Conservation (phyloP, 2,888 invertebrate genomes). For the Agrochola circellaris region DNA sequence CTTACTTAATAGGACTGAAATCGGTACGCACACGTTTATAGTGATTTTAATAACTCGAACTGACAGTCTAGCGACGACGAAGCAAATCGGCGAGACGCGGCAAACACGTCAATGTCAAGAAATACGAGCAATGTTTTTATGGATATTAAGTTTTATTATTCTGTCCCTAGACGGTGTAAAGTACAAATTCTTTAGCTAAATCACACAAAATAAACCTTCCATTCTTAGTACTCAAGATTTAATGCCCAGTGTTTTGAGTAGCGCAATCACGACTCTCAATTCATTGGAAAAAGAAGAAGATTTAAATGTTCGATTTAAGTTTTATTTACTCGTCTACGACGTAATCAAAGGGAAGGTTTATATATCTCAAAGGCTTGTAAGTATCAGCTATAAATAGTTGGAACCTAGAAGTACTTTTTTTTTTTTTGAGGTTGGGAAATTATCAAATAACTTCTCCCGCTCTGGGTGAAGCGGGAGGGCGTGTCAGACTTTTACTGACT, state of each 20-base stretch:
- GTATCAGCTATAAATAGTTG: background rate
- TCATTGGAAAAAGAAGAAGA: background rate
- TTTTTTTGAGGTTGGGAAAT: too few relatives aligned
- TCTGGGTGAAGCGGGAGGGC: too few relatives aligned
- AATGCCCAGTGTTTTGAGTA: background rate
- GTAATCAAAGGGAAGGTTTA: background rate
- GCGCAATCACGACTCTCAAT: background rate
- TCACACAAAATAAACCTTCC: slow-evolving; percentile 2
- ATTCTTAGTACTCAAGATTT: slow-evolving; percentile 7
- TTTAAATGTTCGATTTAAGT: slow-evolving; percentile 2
- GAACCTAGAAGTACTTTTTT: background rate
- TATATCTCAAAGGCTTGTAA: background rate
- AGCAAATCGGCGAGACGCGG: background rate
- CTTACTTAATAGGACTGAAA: background rate
- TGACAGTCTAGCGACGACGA: background rate
- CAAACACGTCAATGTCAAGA: slow-evolving; percentile 13
- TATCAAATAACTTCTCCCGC: too few relatives aligned
- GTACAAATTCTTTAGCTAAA: background rate
- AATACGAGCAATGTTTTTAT: slow-evolving; percentile 12
- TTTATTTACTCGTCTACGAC: slow-evolving; percentile 1
- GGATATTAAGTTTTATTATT: slow-evolving; percentile 4
- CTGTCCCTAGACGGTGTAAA: background rate
- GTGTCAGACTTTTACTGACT: too few relatives aligned
- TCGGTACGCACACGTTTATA: background rate
- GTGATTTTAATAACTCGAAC: slow-evolving; percentile 5